Base-by-base conservation (phyloP, 2,888 invertebrate genomes). In the Eristalis intricaria region DNA sequence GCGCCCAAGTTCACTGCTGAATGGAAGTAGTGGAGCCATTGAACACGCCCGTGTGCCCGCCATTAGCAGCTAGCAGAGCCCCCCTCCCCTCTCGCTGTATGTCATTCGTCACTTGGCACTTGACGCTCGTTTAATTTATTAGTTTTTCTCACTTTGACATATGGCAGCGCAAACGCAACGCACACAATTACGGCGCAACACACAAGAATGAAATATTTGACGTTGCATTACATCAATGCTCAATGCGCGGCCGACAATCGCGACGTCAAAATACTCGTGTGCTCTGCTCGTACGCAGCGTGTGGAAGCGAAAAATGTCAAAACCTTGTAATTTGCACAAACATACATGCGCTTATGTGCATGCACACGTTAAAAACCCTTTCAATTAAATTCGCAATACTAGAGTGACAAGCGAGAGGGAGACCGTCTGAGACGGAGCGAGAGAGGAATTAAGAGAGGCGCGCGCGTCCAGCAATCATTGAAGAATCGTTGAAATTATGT, bases 401-500 rank as follows among this genome's bases (percentile, higher is more conserved):
- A 10, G 58, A 22, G 29, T 70, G 56, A n/a, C n/a, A n/a, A n/a
- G n/a, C n/a, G n/a, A 74, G 56, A 40, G 4, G 4, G 43, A 56
- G 63, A 50, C 22, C 32, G 50, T 0, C 19, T 2, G 38, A 38
- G 38, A 35, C 10, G 5, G 4, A 32, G 10, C 10, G 5, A 13
- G 58, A 19, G 26, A 61, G 58, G 74, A 32, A 50, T 10, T 8
- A 13, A 56, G 63, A 43, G 40, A 43, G 5, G 5, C 43, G 13
- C 15, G n/a, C 73, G 65, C 61, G 29, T 22, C 50, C 64, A 64
- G 43, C 70, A 88, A 79, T 81, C 78, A 83, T 79, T 69, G 71
- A 77, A 60, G 70, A 76, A 84, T 84, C 87, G 89, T 84, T 89
- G 89, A 89, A 89, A 85, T 85, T 84, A 89, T 90, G 90, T 89